These are phyloP conservation scores for Cotesia chilonis DNA, from an alignment of 1,140 invertebrate genomes.

Conservation along the genomic window DNA sequence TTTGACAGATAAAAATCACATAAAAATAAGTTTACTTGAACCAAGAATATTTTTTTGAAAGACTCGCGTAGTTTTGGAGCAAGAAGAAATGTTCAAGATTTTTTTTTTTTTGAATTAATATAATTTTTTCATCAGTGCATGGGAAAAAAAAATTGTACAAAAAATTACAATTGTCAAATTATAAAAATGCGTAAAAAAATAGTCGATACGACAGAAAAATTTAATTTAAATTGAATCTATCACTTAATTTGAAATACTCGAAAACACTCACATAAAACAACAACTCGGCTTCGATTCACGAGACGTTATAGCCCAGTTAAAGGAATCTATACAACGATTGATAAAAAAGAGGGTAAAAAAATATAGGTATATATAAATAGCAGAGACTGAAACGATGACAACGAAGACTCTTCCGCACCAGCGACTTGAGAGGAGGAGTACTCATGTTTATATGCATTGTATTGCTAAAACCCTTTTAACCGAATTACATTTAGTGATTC, in stretches of 20 bases:
- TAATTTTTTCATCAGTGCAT: no score
- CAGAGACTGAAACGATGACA: conserved; percentile 7
- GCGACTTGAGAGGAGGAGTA: conserved; percentile 39
- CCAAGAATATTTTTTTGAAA: no score
- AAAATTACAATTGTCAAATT: no score
- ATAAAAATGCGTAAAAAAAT: no score
- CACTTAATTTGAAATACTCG: neutral
- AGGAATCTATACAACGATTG: neutral
- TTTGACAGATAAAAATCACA: no score
- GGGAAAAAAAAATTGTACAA: no score
- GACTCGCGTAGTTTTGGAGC: no score
- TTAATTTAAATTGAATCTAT: neutral
- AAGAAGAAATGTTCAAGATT: no score
- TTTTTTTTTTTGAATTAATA: no score
- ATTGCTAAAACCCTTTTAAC: conserved; percentile 66
- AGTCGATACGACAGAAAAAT: no score
- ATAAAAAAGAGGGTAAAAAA: neutral
- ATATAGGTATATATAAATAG: neutral
- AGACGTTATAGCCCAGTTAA: conserved; percentile 45
- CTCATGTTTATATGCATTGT: conserved; percentile 67
- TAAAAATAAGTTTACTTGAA: no score
- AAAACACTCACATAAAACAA: conserved; percentile 1
- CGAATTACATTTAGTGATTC: conserved; percentile 66
- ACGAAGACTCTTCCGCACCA: conserved; percentile 32
- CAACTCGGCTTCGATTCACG: conserved; percentile 36